Base-by-base conservation (phyloP, 2,888 invertebrate species). In the Pseudeuparius sepicola region DNA sequence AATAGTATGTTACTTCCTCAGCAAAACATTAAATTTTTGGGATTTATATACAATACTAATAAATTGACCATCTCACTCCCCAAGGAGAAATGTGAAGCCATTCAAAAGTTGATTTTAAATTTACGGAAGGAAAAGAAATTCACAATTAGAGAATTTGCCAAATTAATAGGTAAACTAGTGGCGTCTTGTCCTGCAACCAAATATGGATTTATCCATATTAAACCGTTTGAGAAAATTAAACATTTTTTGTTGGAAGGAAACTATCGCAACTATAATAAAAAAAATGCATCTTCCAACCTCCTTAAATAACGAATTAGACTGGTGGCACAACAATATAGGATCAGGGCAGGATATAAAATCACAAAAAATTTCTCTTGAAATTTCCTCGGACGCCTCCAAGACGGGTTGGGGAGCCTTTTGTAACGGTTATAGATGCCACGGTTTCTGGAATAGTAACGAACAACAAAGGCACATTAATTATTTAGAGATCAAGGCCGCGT, bases 171-270 rank as follows among this genome's bases (percentile, higher is more conserved):
- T 5, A 38, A 34, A 20, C 36, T 55, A 24, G 39, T 43, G 3
- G 41, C 53, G 1, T 43, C 44, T 24, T 55, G 53, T 25, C 53
- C 52, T 11, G 54, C 49, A 2, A 41, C 51, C 4, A 45, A 50
- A 27, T 27, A 27, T 27, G 27, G 27, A n/a, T 27, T 4, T 4
- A 14, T 27, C 4, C 27, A 27, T 13, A 4, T 27, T 4, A 27
- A 27, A 10, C 4, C 24, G 4, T 31, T 31, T 5, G 32, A 31
- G 6, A 14, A 4, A 4, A n/a, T 4, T 11, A 31, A 31, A 27
- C 18, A 13, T 16, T 10, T 31, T 20, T 7, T n/a, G n/a, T 7
- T 20, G 6, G 7, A n/a, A 20, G 7, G n/a, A 23, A 10, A 10
- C 13, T 4, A 27, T 4, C 4, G 14, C 3, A 27, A 27, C 4